Base-by-base conservation (phyloP, 2,888 invertebrate genomes). In the Tipula unca region DNA sequence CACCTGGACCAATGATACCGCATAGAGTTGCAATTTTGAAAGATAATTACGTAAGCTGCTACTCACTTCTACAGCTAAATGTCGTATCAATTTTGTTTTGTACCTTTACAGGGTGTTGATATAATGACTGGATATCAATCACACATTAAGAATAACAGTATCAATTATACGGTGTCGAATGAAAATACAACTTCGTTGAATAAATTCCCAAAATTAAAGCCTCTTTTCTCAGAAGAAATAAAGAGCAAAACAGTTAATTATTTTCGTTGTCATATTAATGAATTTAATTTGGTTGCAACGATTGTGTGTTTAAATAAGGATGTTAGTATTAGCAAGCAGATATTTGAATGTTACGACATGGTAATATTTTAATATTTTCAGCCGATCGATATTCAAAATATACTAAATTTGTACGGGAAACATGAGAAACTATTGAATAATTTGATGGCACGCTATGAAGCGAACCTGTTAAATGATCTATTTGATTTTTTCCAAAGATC, bases 361-460 rank as follows among this genome's bases (percentile, higher is more conserved):
- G 10, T 39, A 10, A 39, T 5, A 39, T 39, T 39, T 39, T 39
- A 32, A 17, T 36, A 84, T 84, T 84, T 36, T 39, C n/a, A 84
- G 32, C 10, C 36, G 6, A 84, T 84, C 20, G 35, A 84, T 84
- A 35, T 20, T 8, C 32, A 84, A 42, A 93, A 94, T 86, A 88
- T 95, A 17, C 90, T 92, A 0, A 91, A 92, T 86, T 89, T 96
- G 42, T 96, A 94, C 89, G 96, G 95, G 0, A 93, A 94, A 87
- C 96, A 96, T 89, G 95, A 96, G 88, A 92, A 92, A 29, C 90
- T 94, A 88, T 92, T 96, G 86, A 94, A 96, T 89, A 94, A 95
- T 88, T 88, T 96, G 48, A 90, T 93, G 85, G 89, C 91, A 20
- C 92, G 95, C 86, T 95, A 92, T 89, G 90, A 93, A 91, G 91